Evolutionary conservation across 2,797 vertebrate species (phyloP), one percentile per base, ranked within the genome.

Genomic region (Sebastolobus alascanus): DNA sequence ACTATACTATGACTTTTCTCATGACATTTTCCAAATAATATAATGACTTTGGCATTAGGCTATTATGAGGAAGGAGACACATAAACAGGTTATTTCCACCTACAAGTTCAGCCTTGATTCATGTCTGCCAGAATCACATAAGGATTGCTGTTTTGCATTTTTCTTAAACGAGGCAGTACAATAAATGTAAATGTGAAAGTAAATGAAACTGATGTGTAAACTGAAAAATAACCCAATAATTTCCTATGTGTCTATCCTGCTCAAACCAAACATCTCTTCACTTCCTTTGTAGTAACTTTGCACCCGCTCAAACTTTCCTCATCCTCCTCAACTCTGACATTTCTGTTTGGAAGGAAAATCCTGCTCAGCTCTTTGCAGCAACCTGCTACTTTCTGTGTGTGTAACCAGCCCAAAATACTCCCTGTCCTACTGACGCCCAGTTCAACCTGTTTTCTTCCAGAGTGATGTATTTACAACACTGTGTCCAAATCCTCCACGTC

Each of bases 381-480:
- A 75, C 46, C 61, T 86, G 84, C 52, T n/a, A 90, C 68, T 86
- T 91, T 83, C 68, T 68, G 7, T 56, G 73, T 56, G 73, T 69
- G 74, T 74, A 78, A 40, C 52, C 68, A 52, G 68, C 59, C 83
- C 69, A 37, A 76, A 90, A 91, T 86, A 85, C 64, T 79, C 82
- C 70, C 77, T 86, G 89, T 87, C 84, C 83, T 8, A 79, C 84
- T 87, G 87, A 91, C 63, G 89, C 69, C 73, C 75, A 68, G 25
- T 74, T 86, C 65, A 85, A 84, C 77, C 73, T 27, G 29, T 77
- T 79, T 75, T 77, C 75, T 83, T 71, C 37, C 73, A 12, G 7
- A 3, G 59, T 75, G 78, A 73, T 65, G 78, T 54, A 80, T 90
- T 89, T 65, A 69, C 85, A 84, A 70, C 79, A n/a, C 27, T 6